These are phyloP conservation scores for Microctenopoma stevenorrisi DNA, from an alignment of 2,797 vertebrate species.

Conservation along the genomic window DNA sequence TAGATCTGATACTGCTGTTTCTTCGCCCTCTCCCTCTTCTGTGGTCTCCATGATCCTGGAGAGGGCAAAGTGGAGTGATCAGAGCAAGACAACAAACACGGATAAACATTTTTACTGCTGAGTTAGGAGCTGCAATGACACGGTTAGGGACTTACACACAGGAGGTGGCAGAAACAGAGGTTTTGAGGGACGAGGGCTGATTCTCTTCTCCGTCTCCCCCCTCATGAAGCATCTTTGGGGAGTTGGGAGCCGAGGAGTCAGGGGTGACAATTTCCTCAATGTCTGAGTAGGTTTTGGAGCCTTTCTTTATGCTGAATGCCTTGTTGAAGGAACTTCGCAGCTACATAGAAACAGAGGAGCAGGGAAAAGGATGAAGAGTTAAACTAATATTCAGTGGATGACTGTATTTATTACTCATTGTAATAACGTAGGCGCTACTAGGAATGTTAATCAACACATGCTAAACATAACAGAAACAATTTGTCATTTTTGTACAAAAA, in stretches of 20 bases:
- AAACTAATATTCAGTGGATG: neutral
- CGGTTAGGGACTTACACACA: conserved; percentile 80
- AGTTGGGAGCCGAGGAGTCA: conserved; percentile 94
- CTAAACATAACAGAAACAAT: conserved; percentile 34
- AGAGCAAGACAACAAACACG: neutral
- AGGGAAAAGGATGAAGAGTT: conserved; percentile 7
- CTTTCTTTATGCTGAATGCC: conserved; percentile 98
- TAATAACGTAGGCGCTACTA: conserved; percentile 32
- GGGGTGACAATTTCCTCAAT: conserved; percentile 97
- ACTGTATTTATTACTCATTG: conserved; percentile 2
- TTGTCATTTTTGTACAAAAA: conserved; percentile 24
- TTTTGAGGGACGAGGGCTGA: conserved; percentile 77
- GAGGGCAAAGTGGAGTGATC: neutral
- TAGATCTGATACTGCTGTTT: conserved; percentile 90
- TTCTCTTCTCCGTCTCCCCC: conserved; percentile 79
- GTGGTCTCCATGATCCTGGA: conserved; percentile 86
- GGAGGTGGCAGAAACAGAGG: conserved; percentile 84
- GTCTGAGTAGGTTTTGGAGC: conserved; percentile 95
- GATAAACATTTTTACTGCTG: neutral
- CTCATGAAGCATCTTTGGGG: conserved; percentile 93
- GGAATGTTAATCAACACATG: conserved; percentile 55
- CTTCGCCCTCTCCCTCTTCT: conserved; percentile 86
- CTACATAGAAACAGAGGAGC: conserved; percentile 70
- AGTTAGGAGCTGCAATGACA: neutral
- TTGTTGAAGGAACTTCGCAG: conserved; percentile 98